Conservation (phyloP, 2,113 vertebrate species). For the Dromaius novaehollandiae region DNA sequence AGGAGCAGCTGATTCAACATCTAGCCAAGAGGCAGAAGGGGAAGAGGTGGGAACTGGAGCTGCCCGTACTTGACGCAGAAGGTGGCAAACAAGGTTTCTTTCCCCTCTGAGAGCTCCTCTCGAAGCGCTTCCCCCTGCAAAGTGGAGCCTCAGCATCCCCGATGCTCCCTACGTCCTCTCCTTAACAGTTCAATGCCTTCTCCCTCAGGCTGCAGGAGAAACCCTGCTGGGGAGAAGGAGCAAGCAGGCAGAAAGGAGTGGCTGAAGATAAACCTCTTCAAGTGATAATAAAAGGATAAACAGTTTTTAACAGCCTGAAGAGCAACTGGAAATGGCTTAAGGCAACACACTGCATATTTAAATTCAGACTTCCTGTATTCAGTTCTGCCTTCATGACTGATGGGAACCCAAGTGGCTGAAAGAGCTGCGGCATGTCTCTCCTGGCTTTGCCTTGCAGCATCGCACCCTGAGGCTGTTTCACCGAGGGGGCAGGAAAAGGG, state of each 20-base stretch:
- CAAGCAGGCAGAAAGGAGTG: not conserved
- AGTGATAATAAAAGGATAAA: not conserved
- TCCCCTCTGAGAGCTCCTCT: not conserved
- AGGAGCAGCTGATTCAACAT: slow-evolving; percentile 12
- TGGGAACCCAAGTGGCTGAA: not conserved
- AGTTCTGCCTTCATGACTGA: not conserved
- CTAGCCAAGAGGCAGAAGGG: not conserved
- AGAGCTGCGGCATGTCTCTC: not conserved
- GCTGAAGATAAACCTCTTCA: not conserved
- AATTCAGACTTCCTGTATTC: not conserved
- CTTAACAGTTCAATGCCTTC: not conserved
- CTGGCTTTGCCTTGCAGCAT: not conserved
- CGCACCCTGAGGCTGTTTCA: not conserved
- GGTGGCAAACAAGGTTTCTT: not conserved
- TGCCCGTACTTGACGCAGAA: not conserved
- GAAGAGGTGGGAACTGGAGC: not conserved
- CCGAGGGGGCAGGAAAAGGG: not conserved
- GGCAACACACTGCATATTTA: not conserved
- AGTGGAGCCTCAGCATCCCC: not conserved
- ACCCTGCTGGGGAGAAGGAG: not conserved
- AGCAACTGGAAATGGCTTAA: not conserved
- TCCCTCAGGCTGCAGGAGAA: not conserved
- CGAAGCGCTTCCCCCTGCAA: not conserved
- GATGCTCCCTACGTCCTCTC: not conserved
- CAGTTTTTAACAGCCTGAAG: not conserved